A percentile compares a stretch with the other conserved stretches of the same genome.
Evolutionary conservation across 2,888 invertebrate species (phyloP).

Genomic region (Trichogramma evanescens): DNA sequence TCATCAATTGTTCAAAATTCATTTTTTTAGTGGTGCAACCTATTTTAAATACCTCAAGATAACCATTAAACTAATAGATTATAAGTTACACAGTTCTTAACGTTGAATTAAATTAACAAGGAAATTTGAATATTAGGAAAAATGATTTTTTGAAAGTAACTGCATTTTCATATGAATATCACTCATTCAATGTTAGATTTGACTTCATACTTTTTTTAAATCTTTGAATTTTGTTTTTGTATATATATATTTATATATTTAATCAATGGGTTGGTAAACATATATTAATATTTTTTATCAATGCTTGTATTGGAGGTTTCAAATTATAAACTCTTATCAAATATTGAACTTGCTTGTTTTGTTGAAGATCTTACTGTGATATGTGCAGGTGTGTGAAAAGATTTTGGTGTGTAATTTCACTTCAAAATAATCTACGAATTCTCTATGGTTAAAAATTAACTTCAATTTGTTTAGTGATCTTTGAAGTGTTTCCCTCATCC

Average conservation of each 20-base stretch:
- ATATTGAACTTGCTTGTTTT: constrained; percentile 33
- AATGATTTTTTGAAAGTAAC: too few relatives aligned
- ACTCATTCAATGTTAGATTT: too few relatives aligned
- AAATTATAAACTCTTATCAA: constrained; percentile 32
- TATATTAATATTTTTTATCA: constrained; percentile 30
- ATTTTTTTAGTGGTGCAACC: constrained; percentile 33
- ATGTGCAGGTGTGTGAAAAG: constrained; percentile 33
- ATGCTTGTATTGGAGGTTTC: constrained; percentile 37
- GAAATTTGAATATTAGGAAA: too few relatives aligned
- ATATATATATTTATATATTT: constrained; percentile 27
- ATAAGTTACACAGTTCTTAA: too few relatives aligned
- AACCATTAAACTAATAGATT: too few relatives aligned
- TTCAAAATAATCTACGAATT: constrained; percentile 26
- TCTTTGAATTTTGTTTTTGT: too few relatives aligned
- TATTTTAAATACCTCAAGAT: too few relatives aligned
- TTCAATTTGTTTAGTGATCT: too few relatives aligned
- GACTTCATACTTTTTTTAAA: too few relatives aligned
- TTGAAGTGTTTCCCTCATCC: constrained; percentile 9
- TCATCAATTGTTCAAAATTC: constrained; percentile 30
- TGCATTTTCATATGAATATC: too few relatives aligned
- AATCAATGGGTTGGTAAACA: constrained; percentile 37
- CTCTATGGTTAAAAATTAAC: constrained; percentile 18
- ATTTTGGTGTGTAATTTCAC: constrained; percentile 26
- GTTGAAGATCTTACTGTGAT: constrained; percentile 44
- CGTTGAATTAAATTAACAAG: too few relatives aligned